These are phyloP conservation scores for Sterrhoptilus dennistouni DNA, from an alignment of 2,113 vertebrate species.

Conservation along the genomic window DNA sequence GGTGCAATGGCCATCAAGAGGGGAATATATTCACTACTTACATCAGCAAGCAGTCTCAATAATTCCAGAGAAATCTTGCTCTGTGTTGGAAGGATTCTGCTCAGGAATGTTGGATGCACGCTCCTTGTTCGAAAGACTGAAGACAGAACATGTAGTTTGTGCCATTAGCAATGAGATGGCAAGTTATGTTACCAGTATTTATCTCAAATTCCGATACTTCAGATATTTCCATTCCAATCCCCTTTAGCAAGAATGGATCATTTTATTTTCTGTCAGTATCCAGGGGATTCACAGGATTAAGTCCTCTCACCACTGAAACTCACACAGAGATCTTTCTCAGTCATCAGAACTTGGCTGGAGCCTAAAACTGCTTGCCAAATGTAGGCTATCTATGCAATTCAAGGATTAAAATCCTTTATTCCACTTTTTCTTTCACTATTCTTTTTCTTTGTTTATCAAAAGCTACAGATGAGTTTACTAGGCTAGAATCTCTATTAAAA, in stretches of 20 bases:
- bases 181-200: neutral
- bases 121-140: neutral
- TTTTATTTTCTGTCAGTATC: neutral
- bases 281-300: neutral
- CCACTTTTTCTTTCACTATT: neutral
- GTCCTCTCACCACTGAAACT: neutral
- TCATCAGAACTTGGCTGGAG: neutral
- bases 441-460: neutral
- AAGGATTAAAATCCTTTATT: neutral
- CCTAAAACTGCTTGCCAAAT: neutral
- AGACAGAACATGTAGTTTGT: neutral
- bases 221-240: neutral
- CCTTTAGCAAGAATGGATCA: neutral
- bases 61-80: neutral
- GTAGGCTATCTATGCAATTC: neutral
- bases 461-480: neutral
- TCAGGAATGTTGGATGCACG: neutral
- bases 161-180: neutral
- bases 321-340: neutral
- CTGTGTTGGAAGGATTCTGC: neutral
- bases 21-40: neutral
- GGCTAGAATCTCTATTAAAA: neutral
- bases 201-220: neutral
- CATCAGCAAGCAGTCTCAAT: fast-evolving
- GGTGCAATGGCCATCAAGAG: neutral